Evolutionary conservation across 2,113 vertebrate genomes (phyloP).

Genomic region (Dinomys branickii): DNA sequence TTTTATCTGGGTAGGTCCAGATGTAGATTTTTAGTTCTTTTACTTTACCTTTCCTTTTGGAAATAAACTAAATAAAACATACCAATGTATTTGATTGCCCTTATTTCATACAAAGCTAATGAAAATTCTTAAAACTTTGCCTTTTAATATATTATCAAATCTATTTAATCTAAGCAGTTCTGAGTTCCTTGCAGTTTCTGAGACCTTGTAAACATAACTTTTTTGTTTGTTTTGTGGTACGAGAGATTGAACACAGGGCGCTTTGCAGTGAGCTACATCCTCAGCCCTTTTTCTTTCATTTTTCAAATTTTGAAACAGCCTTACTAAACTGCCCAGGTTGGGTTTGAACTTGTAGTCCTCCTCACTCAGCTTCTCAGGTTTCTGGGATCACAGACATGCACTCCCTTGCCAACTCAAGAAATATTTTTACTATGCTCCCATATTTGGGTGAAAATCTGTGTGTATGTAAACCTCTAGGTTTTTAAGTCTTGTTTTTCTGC

Average conservation of each 20-base stretch:
- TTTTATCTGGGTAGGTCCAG: background rate
- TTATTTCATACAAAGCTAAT: background rate
- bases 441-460: background rate
- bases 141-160: constrained; percentile 9
- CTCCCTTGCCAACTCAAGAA: too few species aligned
- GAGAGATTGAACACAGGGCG: background rate
- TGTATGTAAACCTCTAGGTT: background rate
- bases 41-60: constrained; percentile 14
- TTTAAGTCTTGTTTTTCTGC: background rate
- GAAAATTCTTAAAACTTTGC: background rate
- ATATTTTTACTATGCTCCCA: background rate
- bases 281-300: background rate
- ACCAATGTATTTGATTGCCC: background rate
- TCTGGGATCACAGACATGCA: background rate
- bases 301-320: background rate
- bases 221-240: background rate
- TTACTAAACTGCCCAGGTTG: background rate
- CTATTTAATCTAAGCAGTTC: constrained; percentile 7
- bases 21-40: background rate
- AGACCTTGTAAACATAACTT: background rate
- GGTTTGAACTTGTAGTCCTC: background rate
- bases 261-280: background rate
- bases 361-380: background rate
- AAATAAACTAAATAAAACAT: background rate
- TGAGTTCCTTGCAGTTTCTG: background rate